phyloP scores from a whole-genome alignment of 2,888 invertebrate genomes.

The Dione vanillae region DNA sequence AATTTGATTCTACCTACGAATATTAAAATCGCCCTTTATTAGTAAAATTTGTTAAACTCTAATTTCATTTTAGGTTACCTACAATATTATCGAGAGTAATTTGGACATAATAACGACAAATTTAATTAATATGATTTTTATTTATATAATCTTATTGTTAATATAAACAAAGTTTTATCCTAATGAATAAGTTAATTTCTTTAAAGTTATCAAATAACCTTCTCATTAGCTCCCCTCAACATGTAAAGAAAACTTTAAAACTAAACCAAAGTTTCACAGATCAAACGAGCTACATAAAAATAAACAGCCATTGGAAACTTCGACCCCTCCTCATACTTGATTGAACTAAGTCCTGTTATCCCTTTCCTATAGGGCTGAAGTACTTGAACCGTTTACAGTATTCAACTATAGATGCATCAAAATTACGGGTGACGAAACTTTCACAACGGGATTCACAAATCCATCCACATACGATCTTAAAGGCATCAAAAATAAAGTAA shows the following conservation, averaged over 20 bases:
- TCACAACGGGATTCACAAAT: conserved; percentile 12
- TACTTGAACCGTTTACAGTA: conserved; percentile 52
- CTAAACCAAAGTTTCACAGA: conserved; percentile 46
- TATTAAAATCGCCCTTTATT: conserved; percentile 73
- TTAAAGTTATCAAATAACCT: conserved; percentile 15
- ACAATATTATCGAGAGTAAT: background rate
- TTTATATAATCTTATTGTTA: background rate
- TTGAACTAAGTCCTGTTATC: conserved; percentile 55
- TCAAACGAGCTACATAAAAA: conserved; percentile 52
- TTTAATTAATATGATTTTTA: no score
- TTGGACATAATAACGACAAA: background rate
- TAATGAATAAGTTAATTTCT: background rate
- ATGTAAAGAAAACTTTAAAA: conserved; percentile 37
- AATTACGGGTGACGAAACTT: conserved; percentile 26
- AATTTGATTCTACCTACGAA: conserved; percentile 65
- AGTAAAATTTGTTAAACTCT: conserved; percentile 70
- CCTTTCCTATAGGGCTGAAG: conserved; percentile 50
- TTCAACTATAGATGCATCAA: conserved; percentile 39
- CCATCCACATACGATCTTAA: background rate
- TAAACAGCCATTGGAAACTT: conserved; percentile 52
- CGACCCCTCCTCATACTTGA: conserved; percentile 52
- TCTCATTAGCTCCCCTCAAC: conserved; percentile 5
- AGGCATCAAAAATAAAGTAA: background rate
- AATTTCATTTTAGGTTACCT: conserved; percentile 52
- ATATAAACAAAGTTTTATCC: conserved; percentile 11